phyloP scores from a whole-genome alignment of 2,113 vertebrate species.

The Callipepla squamata region DNA sequence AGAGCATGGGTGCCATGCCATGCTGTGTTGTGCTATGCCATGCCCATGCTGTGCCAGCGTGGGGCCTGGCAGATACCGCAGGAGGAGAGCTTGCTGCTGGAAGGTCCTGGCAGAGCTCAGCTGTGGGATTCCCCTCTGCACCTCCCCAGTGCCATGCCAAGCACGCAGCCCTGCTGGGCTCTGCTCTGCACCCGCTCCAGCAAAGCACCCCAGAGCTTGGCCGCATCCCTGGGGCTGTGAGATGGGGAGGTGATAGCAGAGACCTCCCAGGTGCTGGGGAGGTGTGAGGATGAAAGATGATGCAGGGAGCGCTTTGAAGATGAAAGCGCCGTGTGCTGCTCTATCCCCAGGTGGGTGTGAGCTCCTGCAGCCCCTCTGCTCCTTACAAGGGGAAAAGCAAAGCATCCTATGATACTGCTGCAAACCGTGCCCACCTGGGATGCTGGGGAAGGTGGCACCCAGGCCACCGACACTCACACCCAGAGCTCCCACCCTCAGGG shows the following conservation, averaged over 20 bases:
- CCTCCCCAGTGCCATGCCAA: neutral
- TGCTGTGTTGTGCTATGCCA: too few species aligned
- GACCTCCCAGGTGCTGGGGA: neutral
- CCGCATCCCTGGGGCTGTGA: neutral
- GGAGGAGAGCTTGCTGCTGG: neutral
- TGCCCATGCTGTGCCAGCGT: neutral
- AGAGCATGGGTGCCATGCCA: neutral
- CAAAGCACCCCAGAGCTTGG: neutral
- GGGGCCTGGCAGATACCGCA: neutral
- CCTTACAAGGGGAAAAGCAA: neutral
- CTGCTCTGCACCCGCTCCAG: neutral
- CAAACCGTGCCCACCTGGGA: neutral
- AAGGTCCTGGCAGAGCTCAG: neutral
- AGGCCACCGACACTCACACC: neutral
- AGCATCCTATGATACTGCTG: neutral
- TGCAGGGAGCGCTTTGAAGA: neutral
- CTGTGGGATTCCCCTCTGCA: neutral
- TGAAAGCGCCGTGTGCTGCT: neutral
- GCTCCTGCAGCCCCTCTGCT: neutral
- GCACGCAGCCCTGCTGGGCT: neutral
- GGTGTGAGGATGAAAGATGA: neutral
- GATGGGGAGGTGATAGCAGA: neutral
- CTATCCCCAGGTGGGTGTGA: neutral
- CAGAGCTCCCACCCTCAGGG: neutral
- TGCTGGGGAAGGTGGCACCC: neutral